Evolutionary conservation across 2,113 vertebrate species (phyloP).

Genomic region (Corynorhinus townsendii): DNA sequence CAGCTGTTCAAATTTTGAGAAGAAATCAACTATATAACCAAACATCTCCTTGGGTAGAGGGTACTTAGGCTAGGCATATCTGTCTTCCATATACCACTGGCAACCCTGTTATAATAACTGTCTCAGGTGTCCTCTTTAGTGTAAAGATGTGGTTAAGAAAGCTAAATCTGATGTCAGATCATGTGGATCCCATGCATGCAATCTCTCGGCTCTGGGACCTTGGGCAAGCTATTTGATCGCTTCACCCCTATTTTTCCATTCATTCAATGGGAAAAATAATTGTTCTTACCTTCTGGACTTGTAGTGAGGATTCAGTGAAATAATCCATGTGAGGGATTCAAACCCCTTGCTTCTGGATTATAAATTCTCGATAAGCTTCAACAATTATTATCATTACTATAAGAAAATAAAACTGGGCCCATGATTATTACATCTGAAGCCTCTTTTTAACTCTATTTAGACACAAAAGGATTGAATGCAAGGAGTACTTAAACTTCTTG

Average conservation of each 20-base stretch:
- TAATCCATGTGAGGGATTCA: not conserved
- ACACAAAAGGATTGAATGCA: not conserved
- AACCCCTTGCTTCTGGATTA: not conserved
- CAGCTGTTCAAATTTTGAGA: constrained; percentile 59
- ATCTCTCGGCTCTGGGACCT: not conserved
- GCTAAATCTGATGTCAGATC: not conserved
- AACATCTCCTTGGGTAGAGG: not conserved
- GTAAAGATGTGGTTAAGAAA: not conserved
- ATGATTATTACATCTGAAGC: not conserved
- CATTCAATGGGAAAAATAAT: not conserved
- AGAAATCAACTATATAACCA: constrained; percentile 59
- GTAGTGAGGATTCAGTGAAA: not conserved
- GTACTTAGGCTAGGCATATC: not conserved
- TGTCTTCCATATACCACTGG: not conserved
- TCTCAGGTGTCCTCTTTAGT: not conserved
- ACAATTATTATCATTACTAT: not conserved
- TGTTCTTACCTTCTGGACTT: not conserved
- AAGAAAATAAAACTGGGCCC: not conserved
- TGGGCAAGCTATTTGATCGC: not conserved
- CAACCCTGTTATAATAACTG: not conserved
- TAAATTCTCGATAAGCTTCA: not conserved
- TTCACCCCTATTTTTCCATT: not conserved
- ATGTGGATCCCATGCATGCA: not conserved
- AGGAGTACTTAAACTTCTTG: not conserved
- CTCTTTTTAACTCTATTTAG: not conserved